Evolutionary conservation across 2,797 vertebrate species (phyloP).

Genomic region (Emys orbicularis): DNA sequence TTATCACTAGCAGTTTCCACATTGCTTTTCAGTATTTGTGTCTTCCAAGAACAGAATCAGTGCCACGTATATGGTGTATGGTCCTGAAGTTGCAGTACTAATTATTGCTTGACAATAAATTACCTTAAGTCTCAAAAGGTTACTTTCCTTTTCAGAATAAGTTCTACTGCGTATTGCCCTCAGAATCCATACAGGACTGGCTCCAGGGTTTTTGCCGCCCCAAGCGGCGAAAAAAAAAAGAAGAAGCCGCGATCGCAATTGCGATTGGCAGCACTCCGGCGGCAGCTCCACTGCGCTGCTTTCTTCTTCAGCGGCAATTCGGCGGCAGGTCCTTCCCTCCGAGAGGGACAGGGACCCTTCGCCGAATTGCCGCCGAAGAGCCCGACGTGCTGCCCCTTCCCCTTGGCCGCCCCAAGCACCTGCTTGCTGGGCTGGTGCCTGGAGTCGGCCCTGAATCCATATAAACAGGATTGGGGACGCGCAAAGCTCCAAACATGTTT

Average conservation of each 20-base stretch:
- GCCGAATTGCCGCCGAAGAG: too few species aligned
- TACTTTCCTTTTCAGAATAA: conserved; percentile 13
- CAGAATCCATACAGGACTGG: not conserved
- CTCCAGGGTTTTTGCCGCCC: too few species aligned
- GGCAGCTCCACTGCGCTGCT: too few species aligned
- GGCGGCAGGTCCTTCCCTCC: too few species aligned
- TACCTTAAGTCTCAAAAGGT: not conserved
- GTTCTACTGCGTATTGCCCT: not conserved
- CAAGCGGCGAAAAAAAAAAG: too few species aligned
- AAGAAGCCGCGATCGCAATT: too few species aligned
- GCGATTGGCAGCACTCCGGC: too few species aligned
- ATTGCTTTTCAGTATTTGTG: not conserved
- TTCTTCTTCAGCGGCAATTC: too few species aligned
- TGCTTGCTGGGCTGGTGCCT: too few species aligned
- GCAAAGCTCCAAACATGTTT: not conserved
- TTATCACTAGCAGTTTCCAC: not conserved
- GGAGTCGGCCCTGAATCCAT: not conserved
- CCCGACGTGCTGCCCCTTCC: too few species aligned
- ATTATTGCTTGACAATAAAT: not conserved
- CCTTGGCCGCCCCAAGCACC: too few species aligned
- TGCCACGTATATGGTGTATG: not conserved
- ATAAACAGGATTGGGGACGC: not conserved
- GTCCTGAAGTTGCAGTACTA: not conserved
- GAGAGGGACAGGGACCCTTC: too few species aligned
- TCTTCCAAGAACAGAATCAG: not conserved